These are phyloP conservation scores for Saturnia japonica DNA, from an alignment of 2,888 invertebrate genomes.

Conservation along the genomic window DNA sequence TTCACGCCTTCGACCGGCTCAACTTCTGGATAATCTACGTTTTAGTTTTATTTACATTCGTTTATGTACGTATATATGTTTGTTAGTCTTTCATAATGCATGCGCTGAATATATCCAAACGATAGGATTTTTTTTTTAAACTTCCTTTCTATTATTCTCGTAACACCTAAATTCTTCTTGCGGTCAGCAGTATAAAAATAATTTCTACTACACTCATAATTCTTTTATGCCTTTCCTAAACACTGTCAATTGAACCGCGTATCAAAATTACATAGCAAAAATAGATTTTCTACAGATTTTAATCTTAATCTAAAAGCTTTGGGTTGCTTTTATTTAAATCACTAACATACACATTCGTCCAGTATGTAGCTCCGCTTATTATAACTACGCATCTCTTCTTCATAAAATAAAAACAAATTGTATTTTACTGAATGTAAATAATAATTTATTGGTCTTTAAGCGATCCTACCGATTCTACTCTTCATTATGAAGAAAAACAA, in stretches of 20 bases:
- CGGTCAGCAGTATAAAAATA: not conserved
- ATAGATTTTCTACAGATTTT: too few relatives aligned
- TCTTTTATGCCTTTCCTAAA: not conserved
- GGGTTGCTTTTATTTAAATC: too few relatives aligned
- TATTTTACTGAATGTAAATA: not conserved
- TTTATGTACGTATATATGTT: not conserved
- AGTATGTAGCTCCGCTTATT: too few relatives aligned
- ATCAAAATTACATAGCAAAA: too few relatives aligned
- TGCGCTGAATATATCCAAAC: not conserved
- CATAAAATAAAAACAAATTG: not conserved
- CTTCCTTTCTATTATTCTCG: not conserved
- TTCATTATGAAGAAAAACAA: conserved; percentile 13
- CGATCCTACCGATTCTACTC: not conserved
- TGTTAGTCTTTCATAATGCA: not conserved
- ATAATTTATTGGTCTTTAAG: not conserved
- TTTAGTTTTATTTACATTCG: too few relatives aligned
- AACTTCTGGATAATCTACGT: too few relatives aligned
- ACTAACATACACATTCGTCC: too few relatives aligned
- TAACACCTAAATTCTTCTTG: not conserved
- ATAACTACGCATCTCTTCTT: not conserved
- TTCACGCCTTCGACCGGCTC: too few relatives aligned
- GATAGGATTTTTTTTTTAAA: not conserved
- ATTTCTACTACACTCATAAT: too few relatives aligned
- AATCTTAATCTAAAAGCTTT: too few relatives aligned
- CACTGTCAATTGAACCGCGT: too few relatives aligned